These are phyloP conservation scores for Numida meleagris DNA, from an alignment of 2,113 vertebrate species.

Conservation along the genomic window DNA sequence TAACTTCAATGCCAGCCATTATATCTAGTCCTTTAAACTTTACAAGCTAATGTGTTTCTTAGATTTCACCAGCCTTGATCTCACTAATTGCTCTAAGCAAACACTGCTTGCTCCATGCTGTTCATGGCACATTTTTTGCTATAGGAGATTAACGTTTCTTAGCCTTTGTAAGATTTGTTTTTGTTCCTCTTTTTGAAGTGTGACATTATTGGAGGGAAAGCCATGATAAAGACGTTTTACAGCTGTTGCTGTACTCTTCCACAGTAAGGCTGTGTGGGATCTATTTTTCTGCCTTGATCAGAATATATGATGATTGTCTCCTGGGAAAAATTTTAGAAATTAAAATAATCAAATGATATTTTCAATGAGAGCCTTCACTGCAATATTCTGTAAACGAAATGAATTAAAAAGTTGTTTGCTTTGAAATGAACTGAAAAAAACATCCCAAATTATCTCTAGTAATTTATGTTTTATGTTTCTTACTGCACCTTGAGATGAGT, in stretches of 20 bases:
- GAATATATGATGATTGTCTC: neutral
- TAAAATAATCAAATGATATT: neutral
- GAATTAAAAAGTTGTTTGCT: neutral
- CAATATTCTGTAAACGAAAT: neutral
- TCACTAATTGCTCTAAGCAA: slow-evolving; percentile 16
- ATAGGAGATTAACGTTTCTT: slow-evolving; percentile 22
- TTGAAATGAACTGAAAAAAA: neutral
- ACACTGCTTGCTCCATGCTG: neutral
- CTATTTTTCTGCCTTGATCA: neutral
- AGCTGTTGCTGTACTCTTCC: neutral
- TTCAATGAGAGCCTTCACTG: neutral
- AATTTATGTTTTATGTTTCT: neutral
- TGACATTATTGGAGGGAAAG: neutral
- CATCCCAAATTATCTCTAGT: neutral
- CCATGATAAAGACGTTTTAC: neutral
- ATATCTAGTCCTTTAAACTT: neutral
- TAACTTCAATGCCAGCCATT: neutral
- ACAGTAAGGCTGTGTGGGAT: neutral
- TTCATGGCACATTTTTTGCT: neutral
- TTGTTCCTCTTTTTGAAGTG: slow-evolving; percentile 16
- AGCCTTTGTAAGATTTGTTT: neutral
- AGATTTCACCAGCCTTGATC: neutral
- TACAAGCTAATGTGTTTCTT: neutral
- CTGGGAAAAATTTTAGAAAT: neutral
- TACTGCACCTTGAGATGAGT: neutral